Evolutionary conservation across 2,888 invertebrate species (phyloP), one percentile per base, ranked within the genome.

Genomic region (Eristalis tenax): DNA sequence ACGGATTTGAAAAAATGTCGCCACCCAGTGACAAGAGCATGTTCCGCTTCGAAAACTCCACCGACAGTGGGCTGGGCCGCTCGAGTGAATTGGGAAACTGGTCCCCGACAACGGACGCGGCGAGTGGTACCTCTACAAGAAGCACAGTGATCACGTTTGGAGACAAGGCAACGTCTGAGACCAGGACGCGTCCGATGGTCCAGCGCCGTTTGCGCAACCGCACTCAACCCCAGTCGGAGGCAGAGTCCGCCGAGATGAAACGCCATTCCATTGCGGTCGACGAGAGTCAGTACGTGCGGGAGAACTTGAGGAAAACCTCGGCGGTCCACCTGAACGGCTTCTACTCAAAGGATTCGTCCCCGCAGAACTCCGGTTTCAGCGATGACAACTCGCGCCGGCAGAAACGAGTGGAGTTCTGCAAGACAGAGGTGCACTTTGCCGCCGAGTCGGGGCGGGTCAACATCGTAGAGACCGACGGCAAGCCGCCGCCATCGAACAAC

Each of bases 361-460:
- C 87, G 0, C 69, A 83, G 11, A 87, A 83, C 23, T 79, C 75
- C 3, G 86, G 78, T 6, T 79, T 87, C 4, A 87, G 83, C 15
- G 87, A 94, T 1, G 87, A 87, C 23, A 87, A 87, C 56, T 80
- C 87, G 11, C 79, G 87, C 2, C 87, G 87, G 1, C 97, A 97
- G 91, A 96, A 95, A 92, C 91, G 93, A 8, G 97, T 97, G 0
- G 97, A 96, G 90, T 97, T 97, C 92, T 97, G 97, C 91, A 97
- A 97, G 93, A 97, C 97, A 0, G 97, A 97, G 93, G 95, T 97
- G 32, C 97, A 97, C 92, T 97, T 97, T 91, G 96, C 97, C 0
- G 96, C 97, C 18, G 97, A 97, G 91, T 96, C 97, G 1, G 97
- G 97, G 0, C 95, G 95, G 90, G 96, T 97, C 0, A 97, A 97